These are phyloP conservation scores for Panthera tigris DNA, from an alignment of 2,113 vertebrate species.

Conservation along the genomic window DNA sequence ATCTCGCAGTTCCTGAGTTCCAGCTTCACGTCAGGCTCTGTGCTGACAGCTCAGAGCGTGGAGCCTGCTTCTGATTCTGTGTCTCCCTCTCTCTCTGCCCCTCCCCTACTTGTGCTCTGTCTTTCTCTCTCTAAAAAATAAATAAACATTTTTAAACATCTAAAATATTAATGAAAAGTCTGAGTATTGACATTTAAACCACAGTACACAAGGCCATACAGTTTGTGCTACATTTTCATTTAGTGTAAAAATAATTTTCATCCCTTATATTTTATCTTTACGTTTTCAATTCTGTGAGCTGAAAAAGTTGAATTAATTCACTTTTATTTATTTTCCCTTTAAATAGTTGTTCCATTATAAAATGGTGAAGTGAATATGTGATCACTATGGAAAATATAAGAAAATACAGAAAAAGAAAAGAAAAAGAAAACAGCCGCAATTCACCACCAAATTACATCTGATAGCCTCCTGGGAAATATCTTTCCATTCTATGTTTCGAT, in stretches of 20 bases:
- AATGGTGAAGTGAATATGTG: neutral
- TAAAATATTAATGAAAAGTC: slow-evolving; percentile 27
- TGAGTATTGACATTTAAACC: neutral
- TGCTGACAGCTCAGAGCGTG: no score
- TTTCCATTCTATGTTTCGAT: neutral
- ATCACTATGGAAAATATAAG: neutral
- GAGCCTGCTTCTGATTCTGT: no score
- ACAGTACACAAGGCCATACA: neutral
- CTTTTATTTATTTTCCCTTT: neutral
- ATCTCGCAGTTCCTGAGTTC: no score
- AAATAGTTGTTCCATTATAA: slow-evolving; percentile 14
- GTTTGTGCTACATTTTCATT: slow-evolving; percentile 28
- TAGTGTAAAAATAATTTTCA: slow-evolving; percentile 34
- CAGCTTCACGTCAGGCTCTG: no score
- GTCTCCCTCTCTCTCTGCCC: no score
- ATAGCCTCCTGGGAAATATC: slow-evolving; percentile 15
- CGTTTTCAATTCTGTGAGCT: neutral
- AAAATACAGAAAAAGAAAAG: neutral
- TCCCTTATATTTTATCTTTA: neutral
- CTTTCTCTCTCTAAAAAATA: no score
- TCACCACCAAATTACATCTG: neutral
- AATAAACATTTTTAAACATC: no score
- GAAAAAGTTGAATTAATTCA: neutral
- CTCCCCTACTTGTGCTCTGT: no score
- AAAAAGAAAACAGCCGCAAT: neutral